Percentiles rank a stretch among this genome's conserved stretches.
Evolutionary conservation across 2,797 vertebrate genomes (phyloP).

Genomic region (Argentina silus): DNA sequence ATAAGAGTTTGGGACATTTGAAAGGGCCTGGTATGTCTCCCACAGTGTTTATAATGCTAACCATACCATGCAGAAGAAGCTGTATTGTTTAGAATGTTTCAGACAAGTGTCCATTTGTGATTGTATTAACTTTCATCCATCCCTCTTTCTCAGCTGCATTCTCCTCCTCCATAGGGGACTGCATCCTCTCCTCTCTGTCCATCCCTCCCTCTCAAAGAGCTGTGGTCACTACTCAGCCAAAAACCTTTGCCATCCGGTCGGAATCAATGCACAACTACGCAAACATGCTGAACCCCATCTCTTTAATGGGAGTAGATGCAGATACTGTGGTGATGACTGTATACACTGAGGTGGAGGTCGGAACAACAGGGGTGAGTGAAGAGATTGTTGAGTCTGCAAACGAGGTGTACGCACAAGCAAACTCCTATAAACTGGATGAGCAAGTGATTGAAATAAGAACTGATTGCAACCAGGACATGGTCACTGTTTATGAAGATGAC

Average conservation of each 20-base stretch:
- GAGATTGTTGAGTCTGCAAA: constrained; percentile 44
- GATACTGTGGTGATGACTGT: constrained; percentile 71
- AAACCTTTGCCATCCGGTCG: constrained; percentile 62
- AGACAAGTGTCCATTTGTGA: not conserved
- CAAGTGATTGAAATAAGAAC: constrained; percentile 6
- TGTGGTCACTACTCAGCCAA: constrained; percentile 32
- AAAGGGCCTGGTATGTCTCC: constrained; percentile 62
- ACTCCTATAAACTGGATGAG: constrained; percentile 47
- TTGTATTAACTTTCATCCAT: not conserved
- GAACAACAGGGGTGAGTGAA: constrained; percentile 44
- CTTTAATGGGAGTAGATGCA: constrained; percentile 58
- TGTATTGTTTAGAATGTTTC: not conserved
- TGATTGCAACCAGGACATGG: constrained; percentile 46
- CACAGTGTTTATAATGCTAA: not conserved
- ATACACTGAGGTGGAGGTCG: constrained; percentile 74
- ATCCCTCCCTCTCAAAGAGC: constrained; percentile 71
- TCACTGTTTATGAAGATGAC: constrained; percentile 29
- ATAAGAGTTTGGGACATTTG: constrained; percentile 53
- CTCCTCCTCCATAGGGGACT: constrained; percentile 62
- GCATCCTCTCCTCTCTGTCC: constrained; percentile 74
- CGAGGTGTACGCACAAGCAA: constrained; percentile 50
- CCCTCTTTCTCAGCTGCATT: constrained; percentile 50
- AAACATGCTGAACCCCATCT: constrained; percentile 60
- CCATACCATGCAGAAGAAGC: not conserved
- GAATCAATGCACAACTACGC: constrained; percentile 55